Percentiles rank a stretch among this genome's conserved stretches.
These are phyloP conservation scores for Tympanuchus pallidicinctus DNA, from an alignment of 2,113 vertebrate species.

Conservation along the genomic window DNA sequence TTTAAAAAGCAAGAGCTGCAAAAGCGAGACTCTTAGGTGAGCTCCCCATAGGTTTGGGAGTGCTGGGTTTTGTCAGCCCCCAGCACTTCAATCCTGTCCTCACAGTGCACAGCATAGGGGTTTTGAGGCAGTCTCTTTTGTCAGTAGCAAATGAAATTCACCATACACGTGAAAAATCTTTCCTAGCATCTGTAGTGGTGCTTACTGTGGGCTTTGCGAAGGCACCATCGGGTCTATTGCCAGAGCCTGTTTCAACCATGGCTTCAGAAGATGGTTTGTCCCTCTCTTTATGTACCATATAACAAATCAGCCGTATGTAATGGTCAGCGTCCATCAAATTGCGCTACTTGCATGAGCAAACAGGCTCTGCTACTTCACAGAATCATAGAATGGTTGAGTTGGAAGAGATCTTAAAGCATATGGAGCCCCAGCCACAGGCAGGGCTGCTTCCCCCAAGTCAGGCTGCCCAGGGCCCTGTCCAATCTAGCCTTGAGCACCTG, in stretches of 20 bases:
- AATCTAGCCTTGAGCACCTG: neutral
- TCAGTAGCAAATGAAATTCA: rapidly evolving
- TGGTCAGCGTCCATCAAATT: neutral
- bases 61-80: neutral
- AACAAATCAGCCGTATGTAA: neutral
- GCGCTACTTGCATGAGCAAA: neutral
- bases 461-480: neutral
- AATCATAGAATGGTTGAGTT: no score
- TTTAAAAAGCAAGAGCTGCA: neutral
- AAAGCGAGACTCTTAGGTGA: neutral
- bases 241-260: neutral
- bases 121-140: neutral
- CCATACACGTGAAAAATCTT: neutral
- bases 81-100: neutral
- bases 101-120: neutral
- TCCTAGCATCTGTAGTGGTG: neutral
- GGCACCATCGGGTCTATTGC: neutral
- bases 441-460: neutral
- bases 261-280: neutral
- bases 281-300: neutral
- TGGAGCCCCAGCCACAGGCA: no score
- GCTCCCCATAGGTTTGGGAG: neutral
- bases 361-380: neutral
- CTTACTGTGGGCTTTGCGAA: neutral
- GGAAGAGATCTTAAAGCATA: no score